phyloP scores from a whole-genome alignment of 2,888 invertebrate species.

The Lydus trimaculatus region DNA sequence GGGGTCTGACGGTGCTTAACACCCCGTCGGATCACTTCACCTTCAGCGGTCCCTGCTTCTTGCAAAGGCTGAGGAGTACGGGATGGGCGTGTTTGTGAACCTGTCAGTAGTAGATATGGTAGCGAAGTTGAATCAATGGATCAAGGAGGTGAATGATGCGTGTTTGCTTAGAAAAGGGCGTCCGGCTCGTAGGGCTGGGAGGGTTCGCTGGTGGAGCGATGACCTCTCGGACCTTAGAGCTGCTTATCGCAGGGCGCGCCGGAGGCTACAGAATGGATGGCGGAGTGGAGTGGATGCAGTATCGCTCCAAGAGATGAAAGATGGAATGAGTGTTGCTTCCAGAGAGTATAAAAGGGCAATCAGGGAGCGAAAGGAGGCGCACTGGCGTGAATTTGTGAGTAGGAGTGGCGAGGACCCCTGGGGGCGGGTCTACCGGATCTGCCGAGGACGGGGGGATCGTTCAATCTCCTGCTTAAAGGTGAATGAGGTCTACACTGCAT shows the following conservation, averaged over 20 bases:
- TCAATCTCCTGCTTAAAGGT: neutral
- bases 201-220: neutral
- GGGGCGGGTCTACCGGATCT: slow-evolving; percentile 12
- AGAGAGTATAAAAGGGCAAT: slow-evolving; percentile 2
- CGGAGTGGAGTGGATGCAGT: neutral
- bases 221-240: neutral
- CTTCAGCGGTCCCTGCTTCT: slow-evolving; percentile 14
- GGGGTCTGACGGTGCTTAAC: slow-evolving; percentile 27
- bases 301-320: neutral
- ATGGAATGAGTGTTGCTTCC: neutral
- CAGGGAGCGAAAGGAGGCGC: neutral
- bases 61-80: neutral
- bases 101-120: neutral
- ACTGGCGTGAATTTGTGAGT: slow-evolving; percentile 9
- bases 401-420: slow-evolving; percentile 12
- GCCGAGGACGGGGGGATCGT: neutral
- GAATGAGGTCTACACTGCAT: neutral
- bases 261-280: neutral
- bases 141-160: neutral
- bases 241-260: neutral
- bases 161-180: neutral
- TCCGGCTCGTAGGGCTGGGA: too few species aligned
- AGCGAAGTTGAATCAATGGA: neutral
- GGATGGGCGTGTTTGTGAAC: neutral
- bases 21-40: slow-evolving; percentile 29